Conservation (phyloP, 1,140 invertebrate species). For the Uloborus diversus region DNA sequence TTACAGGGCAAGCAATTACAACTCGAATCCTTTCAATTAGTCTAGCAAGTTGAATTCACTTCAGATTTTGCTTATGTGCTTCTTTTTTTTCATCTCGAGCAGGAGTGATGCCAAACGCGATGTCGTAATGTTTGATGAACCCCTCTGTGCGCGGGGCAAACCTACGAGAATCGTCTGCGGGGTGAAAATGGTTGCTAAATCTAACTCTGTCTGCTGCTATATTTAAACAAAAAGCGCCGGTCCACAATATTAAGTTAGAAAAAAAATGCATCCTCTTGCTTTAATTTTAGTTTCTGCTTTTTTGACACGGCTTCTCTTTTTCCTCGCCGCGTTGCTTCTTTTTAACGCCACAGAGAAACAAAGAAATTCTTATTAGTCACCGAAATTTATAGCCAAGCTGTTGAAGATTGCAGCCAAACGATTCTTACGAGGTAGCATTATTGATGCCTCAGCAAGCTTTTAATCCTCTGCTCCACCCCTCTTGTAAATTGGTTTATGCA, state of each 20-base stretch:
- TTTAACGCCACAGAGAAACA: neutral
- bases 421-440: neutral
- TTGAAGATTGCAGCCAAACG: neutral
- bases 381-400: neutral
- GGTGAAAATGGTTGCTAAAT: neutral
- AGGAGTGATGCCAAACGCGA: conserved; percentile 16
- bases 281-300: conserved; percentile 22
- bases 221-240: conserved; percentile 13
- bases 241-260: neutral
- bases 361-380: neutral
- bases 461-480: neutral
- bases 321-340: neutral
- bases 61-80: neutral
- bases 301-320: neutral
- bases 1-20: neutral
- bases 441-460: neutral
- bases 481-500: neutral
- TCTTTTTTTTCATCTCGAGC: neutral
- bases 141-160: conserved; percentile 1
- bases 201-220: conserved; percentile 19
- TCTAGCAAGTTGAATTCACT: conserved; percentile 7
- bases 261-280: neutral
- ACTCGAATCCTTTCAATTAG: conserved; percentile 13
- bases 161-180: conserved; percentile 1
- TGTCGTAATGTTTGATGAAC: conserved; percentile 34